Evolutionary conservation across 1,140 invertebrate genomes (phyloP).

Genomic region (Lethrus apterus): DNA sequence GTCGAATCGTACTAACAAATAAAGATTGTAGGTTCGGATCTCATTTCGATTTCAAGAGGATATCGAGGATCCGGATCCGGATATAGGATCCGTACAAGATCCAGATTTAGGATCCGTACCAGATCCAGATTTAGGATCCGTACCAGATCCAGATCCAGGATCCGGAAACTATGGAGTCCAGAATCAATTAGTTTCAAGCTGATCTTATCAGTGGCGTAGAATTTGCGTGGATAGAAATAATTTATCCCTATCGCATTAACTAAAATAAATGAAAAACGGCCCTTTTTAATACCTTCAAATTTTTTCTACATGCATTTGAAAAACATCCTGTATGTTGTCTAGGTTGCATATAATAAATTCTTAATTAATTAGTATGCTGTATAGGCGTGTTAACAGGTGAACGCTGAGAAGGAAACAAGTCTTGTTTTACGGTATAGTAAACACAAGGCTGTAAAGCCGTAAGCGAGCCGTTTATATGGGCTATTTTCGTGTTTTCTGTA

Average conservation of each 20-base stretch:
- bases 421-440: slow-evolving; percentile 1
- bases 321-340: no score
- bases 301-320: no score
- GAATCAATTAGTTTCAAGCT: not conserved
- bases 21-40: no score
- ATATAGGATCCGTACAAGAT: not conserved
- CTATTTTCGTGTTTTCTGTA: not conserved
- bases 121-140: no score
- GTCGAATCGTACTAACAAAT: no score
- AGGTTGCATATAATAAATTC: no score
- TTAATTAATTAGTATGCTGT: slow-evolving; percentile 1
- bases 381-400: slow-evolving; percentile 9
- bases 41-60: not conserved
- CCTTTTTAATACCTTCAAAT: no score
- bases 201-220: not conserved
- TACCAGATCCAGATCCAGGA: no score
- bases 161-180: not conserved
- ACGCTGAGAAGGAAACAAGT: not conserved
- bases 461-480: not conserved
- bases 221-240: not conserved
- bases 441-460: not conserved
- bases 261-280: no score
- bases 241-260: no score
- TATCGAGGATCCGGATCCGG: not conserved
- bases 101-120: not conserved